Conservation (phyloP, 2,888 invertebrate genomes). For the Timema cristinae region DNA sequence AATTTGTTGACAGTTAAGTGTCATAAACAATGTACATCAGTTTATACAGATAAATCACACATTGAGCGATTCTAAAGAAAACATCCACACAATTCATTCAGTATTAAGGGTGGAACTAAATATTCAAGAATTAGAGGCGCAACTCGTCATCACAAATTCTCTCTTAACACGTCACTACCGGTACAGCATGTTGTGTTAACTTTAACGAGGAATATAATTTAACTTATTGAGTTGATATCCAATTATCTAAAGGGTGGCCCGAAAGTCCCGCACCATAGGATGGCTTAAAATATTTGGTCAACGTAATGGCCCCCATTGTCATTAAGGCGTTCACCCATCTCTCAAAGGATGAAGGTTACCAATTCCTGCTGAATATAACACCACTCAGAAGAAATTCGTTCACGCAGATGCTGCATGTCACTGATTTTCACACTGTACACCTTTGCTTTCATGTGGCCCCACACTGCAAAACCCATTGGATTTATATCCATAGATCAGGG, state of each 20-base stretch:
- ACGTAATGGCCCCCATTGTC: background rate
- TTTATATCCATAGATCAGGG: background rate
- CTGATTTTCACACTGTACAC: conserved; percentile 9
- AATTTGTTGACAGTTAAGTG: too few relatives aligned
- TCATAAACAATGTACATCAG: too few relatives aligned
- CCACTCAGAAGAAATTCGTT: background rate
- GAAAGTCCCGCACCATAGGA: conserved; percentile 2
- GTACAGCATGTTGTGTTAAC: too few relatives aligned
- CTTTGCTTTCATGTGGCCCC: conserved; percentile 1
- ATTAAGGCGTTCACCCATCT: background rate
- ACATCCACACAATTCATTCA: too few relatives aligned
- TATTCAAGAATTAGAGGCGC: too few relatives aligned
- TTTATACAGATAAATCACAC: too few relatives aligned
- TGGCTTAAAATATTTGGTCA: background rate
- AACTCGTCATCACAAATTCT: too few relatives aligned
- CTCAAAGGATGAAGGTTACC: background rate
- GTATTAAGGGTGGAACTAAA: too few relatives aligned
- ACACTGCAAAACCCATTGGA: conserved; percentile 7
- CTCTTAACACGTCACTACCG: too few relatives aligned
- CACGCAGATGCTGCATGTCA: background rate
- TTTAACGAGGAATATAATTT: too few relatives aligned
- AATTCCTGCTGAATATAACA: background rate
- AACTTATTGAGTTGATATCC: too few relatives aligned
- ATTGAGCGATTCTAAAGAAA: too few relatives aligned
- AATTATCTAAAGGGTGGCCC: background rate